Evolutionary conservation across 1,140 invertebrate species (phyloP).

Genomic region (Myzus persicae): DNA sequence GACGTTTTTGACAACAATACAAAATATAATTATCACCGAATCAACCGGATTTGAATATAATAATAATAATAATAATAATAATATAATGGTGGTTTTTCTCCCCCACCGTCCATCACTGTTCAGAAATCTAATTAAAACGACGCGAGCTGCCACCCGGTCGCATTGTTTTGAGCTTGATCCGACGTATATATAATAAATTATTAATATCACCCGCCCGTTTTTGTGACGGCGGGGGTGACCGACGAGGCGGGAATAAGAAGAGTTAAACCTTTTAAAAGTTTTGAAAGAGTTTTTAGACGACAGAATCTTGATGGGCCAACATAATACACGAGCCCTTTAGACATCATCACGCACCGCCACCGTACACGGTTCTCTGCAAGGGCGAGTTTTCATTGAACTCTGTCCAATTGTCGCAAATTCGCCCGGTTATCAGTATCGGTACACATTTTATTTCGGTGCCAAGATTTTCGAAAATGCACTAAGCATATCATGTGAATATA

Average conservation of each 20-base stretch:
- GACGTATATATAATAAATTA: background rate
- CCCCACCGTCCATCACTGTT: background rate
- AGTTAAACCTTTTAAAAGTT: conserved; percentile 47
- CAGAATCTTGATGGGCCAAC: conserved; percentile 37
- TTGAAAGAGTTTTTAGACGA: conserved; percentile 39
- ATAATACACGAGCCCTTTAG: conserved; percentile 11
- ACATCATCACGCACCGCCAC: background rate
- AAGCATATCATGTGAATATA: background rate
- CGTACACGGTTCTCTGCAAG: background rate
- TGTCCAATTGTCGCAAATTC: background rate
- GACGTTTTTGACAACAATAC: background rate
- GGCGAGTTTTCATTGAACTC: conserved; percentile 21
- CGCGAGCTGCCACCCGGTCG: background rate
- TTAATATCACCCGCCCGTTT: background rate
- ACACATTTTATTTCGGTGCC: background rate
- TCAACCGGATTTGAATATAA: conserved; percentile 12
- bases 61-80: background rate
- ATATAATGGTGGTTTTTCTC: background rate
- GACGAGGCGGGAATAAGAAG: background rate
- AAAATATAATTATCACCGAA: conserved; percentile 25
- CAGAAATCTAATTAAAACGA: conserved; percentile 41
- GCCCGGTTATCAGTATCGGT: background rate
- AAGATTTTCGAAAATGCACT: background rate
- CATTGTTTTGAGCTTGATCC: conserved; percentile 20
- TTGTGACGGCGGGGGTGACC: background rate